Evolutionary conservation across 2,888 invertebrate species (phyloP).

Genomic region (Cenopis cana): DNA sequence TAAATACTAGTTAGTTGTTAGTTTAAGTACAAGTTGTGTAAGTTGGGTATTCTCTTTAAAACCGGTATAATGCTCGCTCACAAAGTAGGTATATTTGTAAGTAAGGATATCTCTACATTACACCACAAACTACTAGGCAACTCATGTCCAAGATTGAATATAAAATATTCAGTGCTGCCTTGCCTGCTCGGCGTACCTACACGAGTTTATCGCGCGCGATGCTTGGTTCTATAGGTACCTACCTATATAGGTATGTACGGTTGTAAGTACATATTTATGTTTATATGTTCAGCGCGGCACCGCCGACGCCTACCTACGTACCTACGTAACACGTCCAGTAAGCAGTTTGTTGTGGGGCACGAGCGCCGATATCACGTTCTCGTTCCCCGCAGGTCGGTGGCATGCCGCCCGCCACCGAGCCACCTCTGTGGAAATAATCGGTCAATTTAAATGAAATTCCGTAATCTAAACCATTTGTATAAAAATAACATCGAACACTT

Average conservation of each 20-base stretch:
- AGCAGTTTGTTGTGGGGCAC: constrained; percentile 84
- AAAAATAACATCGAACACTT: not conserved
- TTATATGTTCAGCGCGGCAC: constrained; percentile 75
- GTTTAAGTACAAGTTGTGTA: not conserved
- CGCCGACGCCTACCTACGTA: constrained; percentile 64
- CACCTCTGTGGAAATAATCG: constrained; percentile 81
- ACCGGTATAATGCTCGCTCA: not conserved
- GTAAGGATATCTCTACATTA: constrained; percentile 13
- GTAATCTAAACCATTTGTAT: constrained; percentile 17
- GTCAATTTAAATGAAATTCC: constrained; percentile 66
- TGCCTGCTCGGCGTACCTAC: constrained; percentile 47
- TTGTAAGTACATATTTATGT: constrained; percentile 60
- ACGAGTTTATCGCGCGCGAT: constrained; percentile 61
- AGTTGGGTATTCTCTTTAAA: not conserved
- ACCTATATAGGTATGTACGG: constrained; percentile 53
- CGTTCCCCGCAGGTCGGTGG: constrained; percentile 77
- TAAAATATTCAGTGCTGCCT: constrained; percentile 52
- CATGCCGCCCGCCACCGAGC: constrained; percentile 73
- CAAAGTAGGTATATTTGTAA: not conserved
- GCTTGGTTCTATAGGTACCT: constrained; percentile 55
- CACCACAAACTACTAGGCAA: constrained; percentile 27
- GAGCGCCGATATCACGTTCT: constrained; percentile 82
- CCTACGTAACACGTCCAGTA: constrained; percentile 82
- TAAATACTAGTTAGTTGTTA: not conserved
- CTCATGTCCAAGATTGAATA: constrained; percentile 47